These are phyloP conservation scores for Pyrocoelia pectoralis DNA, from an alignment of 2,888 invertebrate genomes.

Conservation along the genomic window DNA sequence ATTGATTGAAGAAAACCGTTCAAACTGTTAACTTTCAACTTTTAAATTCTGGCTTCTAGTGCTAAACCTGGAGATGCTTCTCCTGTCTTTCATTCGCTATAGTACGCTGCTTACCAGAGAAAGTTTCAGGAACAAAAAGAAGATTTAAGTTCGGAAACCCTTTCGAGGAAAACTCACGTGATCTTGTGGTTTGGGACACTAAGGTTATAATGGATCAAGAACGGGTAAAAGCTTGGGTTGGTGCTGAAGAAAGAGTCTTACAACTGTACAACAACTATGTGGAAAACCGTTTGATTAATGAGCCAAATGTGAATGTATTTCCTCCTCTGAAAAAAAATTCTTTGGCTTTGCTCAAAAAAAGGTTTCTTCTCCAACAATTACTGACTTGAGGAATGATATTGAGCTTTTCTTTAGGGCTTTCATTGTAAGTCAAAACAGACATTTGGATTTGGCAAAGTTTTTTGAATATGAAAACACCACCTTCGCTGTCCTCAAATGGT, in stretches of 20 bases:
- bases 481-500: constrained; percentile 15
- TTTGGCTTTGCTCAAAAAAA: neutral
- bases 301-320: neutral
- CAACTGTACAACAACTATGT: too few relatives aligned
- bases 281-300: neutral
- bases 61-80: constrained; percentile 11
- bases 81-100: constrained; percentile 8
- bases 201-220: neutral
- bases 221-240: too few relatives aligned
- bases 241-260: too few relatives aligned
- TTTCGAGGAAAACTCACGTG: neutral
- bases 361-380: neutral
- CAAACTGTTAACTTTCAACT: constrained; percentile 15
- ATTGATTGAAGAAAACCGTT: constrained; percentile 10
- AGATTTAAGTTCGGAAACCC: neutral
- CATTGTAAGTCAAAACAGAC: constrained; percentile 7
- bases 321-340: too few relatives aligned
- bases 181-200: neutral
- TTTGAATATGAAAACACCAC: constrained; percentile 13
- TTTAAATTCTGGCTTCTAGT: constrained; percentile 15
- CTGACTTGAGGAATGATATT: neutral
- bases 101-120: neutral
- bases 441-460: constrained; percentile 6
- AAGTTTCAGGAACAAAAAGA: neutral
- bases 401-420: neutral